Conservation (phyloP, 1,140 invertebrate genomes). For the Panonychus citri region DNA sequence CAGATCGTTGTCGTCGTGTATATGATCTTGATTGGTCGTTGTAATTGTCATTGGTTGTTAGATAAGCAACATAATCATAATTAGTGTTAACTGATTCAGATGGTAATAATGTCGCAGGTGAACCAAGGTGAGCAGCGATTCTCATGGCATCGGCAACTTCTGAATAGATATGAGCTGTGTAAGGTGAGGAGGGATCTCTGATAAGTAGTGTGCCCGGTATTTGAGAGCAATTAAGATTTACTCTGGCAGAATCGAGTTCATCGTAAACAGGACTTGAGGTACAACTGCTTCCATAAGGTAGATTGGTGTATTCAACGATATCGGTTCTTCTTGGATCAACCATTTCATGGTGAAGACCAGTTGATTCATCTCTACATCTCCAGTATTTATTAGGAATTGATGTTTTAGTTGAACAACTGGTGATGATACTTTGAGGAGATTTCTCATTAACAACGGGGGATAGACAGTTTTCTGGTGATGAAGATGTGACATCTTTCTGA, state of each 20-base stretch:
- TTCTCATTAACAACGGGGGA: slow-evolving; percentile 12
- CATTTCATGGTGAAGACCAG: not conserved
- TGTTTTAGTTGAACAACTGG: slow-evolving; percentile 6
- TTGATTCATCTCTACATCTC: not conserved
- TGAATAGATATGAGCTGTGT: slow-evolving; percentile 7
- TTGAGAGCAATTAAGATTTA: not conserved
- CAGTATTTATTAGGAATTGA: slow-evolving; percentile 9
- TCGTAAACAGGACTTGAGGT: slow-evolving; percentile 12
- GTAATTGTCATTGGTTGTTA: slow-evolving; percentile 4
- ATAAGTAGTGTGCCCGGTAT: not conserved
- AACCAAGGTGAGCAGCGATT: slow-evolving; percentile 4
- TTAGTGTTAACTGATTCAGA: too few relatives aligned
- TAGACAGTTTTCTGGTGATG: slow-evolving; percentile 3
- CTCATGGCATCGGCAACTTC: slow-evolving; percentile 7
- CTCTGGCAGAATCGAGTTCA: slow-evolving; percentile 8
- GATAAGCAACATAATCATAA: slow-evolving; percentile 12
- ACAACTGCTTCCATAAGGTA: slow-evolving; percentile 6
- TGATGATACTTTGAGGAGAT: slow-evolving; percentile 10
- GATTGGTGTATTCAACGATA: slow-evolving; percentile 2
- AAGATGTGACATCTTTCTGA: slow-evolving; percentile 7
- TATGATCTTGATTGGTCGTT: slow-evolving; percentile 4
- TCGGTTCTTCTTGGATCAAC: not conserved
- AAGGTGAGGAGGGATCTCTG: not conserved
- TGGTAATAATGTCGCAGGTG: slow-evolving; percentile 4
- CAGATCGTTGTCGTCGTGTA: slow-evolving; percentile 3